These are phyloP conservation scores for Thera obeliscata DNA, from an alignment of 2,888 invertebrate genomes.

Conservation along the genomic window DNA sequence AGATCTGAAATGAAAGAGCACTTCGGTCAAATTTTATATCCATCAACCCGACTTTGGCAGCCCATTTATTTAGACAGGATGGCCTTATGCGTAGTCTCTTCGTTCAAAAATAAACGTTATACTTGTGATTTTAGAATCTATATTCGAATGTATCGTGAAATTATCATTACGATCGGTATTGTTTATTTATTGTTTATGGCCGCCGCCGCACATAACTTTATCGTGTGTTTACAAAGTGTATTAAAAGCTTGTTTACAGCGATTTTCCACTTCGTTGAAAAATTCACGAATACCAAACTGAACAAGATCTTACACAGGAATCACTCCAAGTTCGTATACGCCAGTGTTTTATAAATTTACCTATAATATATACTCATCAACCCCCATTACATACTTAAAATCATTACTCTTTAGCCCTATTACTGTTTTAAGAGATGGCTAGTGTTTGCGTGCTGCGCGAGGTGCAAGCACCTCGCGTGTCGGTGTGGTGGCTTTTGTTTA, in stretches of 20 bases:
- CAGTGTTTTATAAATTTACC: too few species aligned
- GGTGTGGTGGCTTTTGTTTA: too few species aligned
- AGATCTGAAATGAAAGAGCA: slow-evolving; percentile 77
- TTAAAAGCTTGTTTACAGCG: slow-evolving; percentile 52
- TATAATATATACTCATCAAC: too few species aligned
- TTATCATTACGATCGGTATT: slow-evolving; percentile 36
- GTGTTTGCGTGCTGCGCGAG: too few species aligned
- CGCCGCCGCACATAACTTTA: slow-evolving; percentile 41
- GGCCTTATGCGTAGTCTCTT: slow-evolving; percentile 7
- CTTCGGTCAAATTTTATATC: slow-evolving; percentile 22
- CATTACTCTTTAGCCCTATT: too few species aligned
- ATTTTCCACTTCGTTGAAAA: slow-evolving; percentile 48
- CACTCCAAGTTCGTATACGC: too few species aligned
- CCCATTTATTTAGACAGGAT: slow-evolving; percentile 22
- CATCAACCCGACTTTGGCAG: slow-evolving; percentile 11
- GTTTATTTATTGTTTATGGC: slow-evolving; percentile 29
- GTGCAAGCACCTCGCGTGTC: too few species aligned
- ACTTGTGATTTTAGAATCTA: slow-evolving; percentile 16
- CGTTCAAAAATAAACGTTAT: slow-evolving; percentile 19
- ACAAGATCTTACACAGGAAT: too few species aligned
- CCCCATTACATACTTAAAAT: too few species aligned
- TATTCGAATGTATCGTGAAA: slow-evolving; percentile 18
- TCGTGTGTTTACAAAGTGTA: slow-evolving; percentile 52
- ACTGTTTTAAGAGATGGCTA: too few species aligned
- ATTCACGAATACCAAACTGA: slow-evolving; percentile 13